A percentile compares a stretch with the other conserved stretches of the same genome.
Evolutionary conservation across 23 tunicate genomes (phyloP).

Genomic region (Corella eumyota): DNA sequence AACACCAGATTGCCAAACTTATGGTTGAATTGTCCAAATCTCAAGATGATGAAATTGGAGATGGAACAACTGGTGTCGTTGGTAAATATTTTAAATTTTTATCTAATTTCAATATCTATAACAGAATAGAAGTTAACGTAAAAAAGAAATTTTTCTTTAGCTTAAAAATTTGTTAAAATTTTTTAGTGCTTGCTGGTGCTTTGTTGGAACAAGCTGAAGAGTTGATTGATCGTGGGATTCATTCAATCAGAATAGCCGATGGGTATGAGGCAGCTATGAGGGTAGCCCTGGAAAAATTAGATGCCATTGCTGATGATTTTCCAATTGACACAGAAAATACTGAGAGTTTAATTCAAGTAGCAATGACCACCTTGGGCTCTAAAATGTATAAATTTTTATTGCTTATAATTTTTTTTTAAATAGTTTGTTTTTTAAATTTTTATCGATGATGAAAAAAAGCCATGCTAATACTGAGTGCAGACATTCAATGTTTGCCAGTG

Average conservation of each 20-base stretch:
- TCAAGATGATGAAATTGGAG: constrained; percentile 99
- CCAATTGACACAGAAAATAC: constrained; percentile 51
- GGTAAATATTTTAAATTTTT: no score
- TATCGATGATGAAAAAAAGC: no score
- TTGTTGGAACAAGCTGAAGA: constrained; percentile 98
- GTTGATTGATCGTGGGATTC: constrained; percentile 92
- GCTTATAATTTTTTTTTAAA: no score
- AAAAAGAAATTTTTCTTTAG: no score
- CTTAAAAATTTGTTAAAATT: no score
- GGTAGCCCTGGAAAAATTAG: constrained; percentile 76
- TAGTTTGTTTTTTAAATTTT: no score
- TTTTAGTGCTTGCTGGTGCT: constrained; percentile 97
- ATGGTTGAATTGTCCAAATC: constrained; percentile 99
- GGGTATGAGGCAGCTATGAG: constrained; percentile 95
- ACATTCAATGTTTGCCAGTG: no score
- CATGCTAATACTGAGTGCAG: no score
- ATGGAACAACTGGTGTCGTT: constrained; percentile 99
- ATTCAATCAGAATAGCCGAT: constrained; percentile 97
- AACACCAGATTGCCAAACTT: constrained; percentile 92
- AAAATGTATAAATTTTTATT: constrained; percentile 87
- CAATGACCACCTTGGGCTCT: constrained; percentile 97
- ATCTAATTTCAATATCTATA: no score
- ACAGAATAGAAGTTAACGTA: no score
- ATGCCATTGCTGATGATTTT: constrained; percentile 84
- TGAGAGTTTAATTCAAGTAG: constrained; percentile 75